These are phyloP conservation scores for Nasonia giraulti DNA, from an alignment of 1,140 invertebrate genomes.

Conservation along the genomic window DNA sequence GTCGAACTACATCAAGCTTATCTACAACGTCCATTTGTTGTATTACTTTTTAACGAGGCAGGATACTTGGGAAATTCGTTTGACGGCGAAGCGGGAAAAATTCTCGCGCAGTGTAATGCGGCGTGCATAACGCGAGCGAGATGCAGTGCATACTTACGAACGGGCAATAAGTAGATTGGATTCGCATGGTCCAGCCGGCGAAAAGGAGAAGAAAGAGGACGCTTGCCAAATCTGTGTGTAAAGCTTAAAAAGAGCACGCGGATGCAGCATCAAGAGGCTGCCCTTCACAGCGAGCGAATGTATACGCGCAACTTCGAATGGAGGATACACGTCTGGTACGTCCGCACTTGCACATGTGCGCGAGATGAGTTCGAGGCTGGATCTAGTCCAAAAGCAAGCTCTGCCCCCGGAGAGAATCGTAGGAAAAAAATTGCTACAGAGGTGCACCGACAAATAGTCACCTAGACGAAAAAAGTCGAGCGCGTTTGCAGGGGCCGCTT, in stretches of 20 bases:
- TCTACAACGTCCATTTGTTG: too few species aligned
- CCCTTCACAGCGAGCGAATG: constrained; percentile 40
- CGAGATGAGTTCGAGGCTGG: neutral
- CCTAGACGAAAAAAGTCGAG: neutral
- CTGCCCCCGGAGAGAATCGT: neutral
- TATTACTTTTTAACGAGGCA: too few species aligned
- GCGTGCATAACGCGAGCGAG: too few species aligned
- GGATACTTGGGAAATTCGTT: too few species aligned
- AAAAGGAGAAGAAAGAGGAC: constrained; percentile 49
- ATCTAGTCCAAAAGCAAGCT: neutral
- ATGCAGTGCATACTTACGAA: constrained; percentile 49
- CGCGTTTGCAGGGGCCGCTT: too few species aligned
- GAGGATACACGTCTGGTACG: neutral
- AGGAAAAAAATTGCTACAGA: neutral
- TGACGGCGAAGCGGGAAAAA: too few species aligned
- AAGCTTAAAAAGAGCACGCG: constrained; percentile 51
- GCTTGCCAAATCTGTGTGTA: constrained; percentile 61
- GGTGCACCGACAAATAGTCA: neutral
- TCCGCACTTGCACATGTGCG: neutral
- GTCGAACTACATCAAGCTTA: too few species aligned
- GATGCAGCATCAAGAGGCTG: neutral
- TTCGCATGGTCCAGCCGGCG: constrained; percentile 49
- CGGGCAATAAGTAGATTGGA: constrained; percentile 65
- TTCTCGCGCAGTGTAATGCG: too few species aligned
- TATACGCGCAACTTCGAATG: neutral